A percentile compares a stretch with the other conserved stretches of the same genome.
Evolutionary conservation across 64 coral and sea anemone species (phyloP).

Genomic region (Hydrozoanthus tunicans): DNA sequence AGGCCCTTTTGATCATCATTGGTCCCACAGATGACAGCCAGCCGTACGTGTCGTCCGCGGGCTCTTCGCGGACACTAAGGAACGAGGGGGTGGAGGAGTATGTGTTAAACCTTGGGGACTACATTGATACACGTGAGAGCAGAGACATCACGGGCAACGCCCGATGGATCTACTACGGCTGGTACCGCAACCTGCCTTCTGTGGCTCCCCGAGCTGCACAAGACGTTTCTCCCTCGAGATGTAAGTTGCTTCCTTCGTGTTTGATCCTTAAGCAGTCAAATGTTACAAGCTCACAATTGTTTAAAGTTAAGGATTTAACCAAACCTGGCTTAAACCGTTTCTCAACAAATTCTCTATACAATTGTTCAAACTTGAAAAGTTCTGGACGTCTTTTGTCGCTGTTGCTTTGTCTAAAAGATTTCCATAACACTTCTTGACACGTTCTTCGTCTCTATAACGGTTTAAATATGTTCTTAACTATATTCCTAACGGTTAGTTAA

Average conservation of each 20-base stretch:
- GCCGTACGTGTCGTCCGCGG: conserved; percentile 25
- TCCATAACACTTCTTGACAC: too few relatives aligned
- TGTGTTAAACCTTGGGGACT: conserved; percentile 43
- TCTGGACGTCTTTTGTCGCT: too few relatives aligned
- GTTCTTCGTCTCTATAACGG: too few relatives aligned
- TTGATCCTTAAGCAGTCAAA: too few relatives aligned
- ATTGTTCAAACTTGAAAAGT: too few relatives aligned
- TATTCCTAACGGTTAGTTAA: too few relatives aligned
- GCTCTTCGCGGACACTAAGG: neutral
- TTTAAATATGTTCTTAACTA: too few relatives aligned
- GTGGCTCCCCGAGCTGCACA: conserved; percentile 39
- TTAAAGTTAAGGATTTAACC: too few relatives aligned
- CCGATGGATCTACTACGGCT: conserved; percentile 28
- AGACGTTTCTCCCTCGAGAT: neutral
- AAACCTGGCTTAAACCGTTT: too few relatives aligned
- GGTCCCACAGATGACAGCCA: conserved; percentile 47
- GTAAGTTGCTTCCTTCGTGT: neutral
- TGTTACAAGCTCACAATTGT: too few relatives aligned
- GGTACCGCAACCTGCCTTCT: conserved; percentile 25
- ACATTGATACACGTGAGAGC: conserved; percentile 50
- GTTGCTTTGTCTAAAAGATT: too few relatives aligned
- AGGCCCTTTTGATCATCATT: conserved; percentile 51
- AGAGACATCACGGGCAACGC: conserved; percentile 27
- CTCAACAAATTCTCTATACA: too few relatives aligned
- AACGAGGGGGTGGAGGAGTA: conserved; percentile 45